These are phyloP conservation scores for Alethe castanea DNA, from an alignment of 2,113 vertebrate genomes.

Conservation along the genomic window DNA sequence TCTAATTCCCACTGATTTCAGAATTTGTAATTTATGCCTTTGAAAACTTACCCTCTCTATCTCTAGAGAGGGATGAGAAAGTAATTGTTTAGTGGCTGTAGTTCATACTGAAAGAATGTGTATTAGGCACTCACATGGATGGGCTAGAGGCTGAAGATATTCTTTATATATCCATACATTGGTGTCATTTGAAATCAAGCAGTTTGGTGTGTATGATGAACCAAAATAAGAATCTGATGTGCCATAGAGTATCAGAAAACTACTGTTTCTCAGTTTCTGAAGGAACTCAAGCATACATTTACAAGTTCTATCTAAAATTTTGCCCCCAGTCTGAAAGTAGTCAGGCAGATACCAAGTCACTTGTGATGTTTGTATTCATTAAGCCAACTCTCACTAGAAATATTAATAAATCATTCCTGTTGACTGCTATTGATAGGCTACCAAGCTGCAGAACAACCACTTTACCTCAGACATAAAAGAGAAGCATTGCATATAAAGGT, in stretches of 20 bases:
- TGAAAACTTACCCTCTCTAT: not conserved
- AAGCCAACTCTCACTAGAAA: not conserved
- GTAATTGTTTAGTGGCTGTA: not conserved
- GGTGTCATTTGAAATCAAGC: not conserved
- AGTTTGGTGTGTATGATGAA: not conserved
- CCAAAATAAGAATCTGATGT: not conserved
- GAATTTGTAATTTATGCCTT: not conserved
- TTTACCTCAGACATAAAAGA: not conserved
- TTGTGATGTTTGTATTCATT: not conserved
- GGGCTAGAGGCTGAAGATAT: not conserved
- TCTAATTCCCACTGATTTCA: not conserved
- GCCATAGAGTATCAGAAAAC: not conserved
- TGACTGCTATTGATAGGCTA: not conserved
- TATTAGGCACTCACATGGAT: not conserved
- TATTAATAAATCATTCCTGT: conserved; percentile 45
- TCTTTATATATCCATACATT: not conserved
- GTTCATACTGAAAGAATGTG: not conserved
- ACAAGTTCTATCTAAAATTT: conserved; percentile 6
- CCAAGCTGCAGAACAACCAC: not conserved
- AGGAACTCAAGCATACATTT: not conserved
- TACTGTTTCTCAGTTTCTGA: not conserved
- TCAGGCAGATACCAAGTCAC: not conserved
- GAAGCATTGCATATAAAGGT: not conserved
- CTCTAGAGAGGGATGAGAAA: not conserved
- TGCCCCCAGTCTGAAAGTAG: not conserved